Evolutionary conservation across 23 tunicate species (phyloP).

Genomic region (Trididemnum miniatum): DNA sequence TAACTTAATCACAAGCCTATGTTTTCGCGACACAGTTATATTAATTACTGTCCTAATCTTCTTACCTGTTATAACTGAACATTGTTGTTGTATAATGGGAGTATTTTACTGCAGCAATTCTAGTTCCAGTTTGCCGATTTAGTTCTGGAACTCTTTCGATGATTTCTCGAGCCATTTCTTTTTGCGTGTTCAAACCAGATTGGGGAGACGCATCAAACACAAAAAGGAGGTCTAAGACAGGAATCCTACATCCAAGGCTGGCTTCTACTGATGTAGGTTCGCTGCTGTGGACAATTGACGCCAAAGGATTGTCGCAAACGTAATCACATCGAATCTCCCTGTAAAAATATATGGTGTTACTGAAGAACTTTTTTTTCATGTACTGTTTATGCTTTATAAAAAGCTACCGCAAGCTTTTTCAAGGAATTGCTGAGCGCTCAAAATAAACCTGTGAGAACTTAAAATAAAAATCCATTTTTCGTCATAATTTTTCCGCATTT

Average conservation of each 20-base stretch:
- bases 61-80: slow-evolving; percentile 13
- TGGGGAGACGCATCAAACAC: slow-evolving; percentile 4
- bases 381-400: too few species aligned
- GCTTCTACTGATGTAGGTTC: slow-evolving; percentile 2
- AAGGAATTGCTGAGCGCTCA: too few species aligned
- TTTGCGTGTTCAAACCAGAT: neutral
- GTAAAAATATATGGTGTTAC: neutral
- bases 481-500: too few species aligned
- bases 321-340: neutral
- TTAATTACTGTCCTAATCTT: too few species aligned
- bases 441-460: too few species aligned
- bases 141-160: neutral
- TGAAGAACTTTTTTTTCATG: too few species aligned
- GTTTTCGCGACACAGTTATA: too few species aligned
- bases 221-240: neutral
- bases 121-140: slow-evolving; percentile 5
- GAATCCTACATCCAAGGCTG: neutral
- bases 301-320: neutral
- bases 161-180: neutral
- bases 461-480: too few species aligned
- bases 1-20: too few species aligned
- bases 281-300: neutral
- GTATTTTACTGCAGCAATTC: slow-evolving; percentile 19
- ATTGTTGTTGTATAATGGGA: neutral
- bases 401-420: too few species aligned